phyloP scores from a whole-genome alignment of 2,113 vertebrate genomes.

The Galemys pyrenaicus region DNA sequence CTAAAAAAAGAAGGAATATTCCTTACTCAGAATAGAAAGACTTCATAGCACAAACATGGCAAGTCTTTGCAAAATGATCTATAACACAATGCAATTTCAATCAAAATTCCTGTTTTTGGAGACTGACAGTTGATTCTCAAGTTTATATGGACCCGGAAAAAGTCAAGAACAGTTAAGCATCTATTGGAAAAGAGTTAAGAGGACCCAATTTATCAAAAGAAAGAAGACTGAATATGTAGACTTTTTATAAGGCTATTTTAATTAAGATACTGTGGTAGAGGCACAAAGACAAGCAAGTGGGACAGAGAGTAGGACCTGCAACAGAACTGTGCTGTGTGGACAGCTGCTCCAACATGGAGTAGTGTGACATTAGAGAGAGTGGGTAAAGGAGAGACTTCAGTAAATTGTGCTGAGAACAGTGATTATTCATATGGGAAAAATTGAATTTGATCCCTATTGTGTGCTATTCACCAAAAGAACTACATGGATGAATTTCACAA shows the following conservation, averaged over 20 bases:
- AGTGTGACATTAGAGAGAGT: background rate
- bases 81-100: background rate
- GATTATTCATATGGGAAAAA: background rate
- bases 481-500: background rate
- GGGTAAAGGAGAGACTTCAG: background rate
- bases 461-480: background rate
- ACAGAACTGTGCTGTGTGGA: background rate
- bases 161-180: background rate
- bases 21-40: background rate
- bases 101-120: background rate
- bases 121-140: slow-evolving; percentile 15
- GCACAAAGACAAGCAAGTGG: background rate
- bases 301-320: background rate
- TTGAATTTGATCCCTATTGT: background rate
- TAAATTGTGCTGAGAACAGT: background rate
- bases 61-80: background rate
- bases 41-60: background rate
- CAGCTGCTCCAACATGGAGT: background rate
- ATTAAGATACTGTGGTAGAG: background rate
- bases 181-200: background rate
- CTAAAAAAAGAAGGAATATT: background rate
- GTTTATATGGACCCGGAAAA: background rate
- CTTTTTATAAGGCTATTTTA: background rate
- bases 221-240: background rate
- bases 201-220: background rate